Base-by-base conservation (phyloP, 2,113 vertebrate genomes). In the Rhagologus leucostigma region DNA sequence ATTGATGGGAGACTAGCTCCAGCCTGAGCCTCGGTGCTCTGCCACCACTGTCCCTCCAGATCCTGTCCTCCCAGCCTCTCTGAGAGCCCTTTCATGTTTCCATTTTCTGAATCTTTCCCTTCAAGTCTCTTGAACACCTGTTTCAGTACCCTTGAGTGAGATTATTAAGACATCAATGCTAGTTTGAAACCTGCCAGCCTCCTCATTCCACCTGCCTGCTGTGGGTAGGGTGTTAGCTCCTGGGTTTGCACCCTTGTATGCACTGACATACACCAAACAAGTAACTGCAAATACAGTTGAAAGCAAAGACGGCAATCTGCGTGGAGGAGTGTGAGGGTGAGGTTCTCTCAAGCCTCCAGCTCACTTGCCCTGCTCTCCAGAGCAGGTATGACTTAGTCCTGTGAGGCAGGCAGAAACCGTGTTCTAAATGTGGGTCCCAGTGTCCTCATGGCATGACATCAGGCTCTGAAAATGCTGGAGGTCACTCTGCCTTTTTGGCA, bases 181-280 rank as follows among this genome's bases (percentile, higher is more conserved):
- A 16, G 9, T 35, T 56, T 79, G 35, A 73, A 59, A 70, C 15
- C 42, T 60, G 3, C 20, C 67, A 71, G 42, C 7, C 14, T 77
- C 19, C 55, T 81, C 71, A 44, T 89, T 55, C 29, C 33, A 55
- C 23, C 65, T 78, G 24, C 37, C 19, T 77, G 52, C 39, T 70
- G 26, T 37, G 21, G 6, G 27, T 1, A 37, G 53, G 20, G 9
- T 67, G 17, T 55, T 47, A 78, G 11, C 11, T 81, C 42, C 80
- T 17, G 15, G 11, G 30, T 84, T 50, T 32, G 49, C 7, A 39
- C 32, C 3, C 0, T 29, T 60, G 26, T 18, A 32, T 0, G 0
- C 32, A 10, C 13, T 77, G 37, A 37, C 23, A 39, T 1, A 7
- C 21, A 60, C 3, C n/a, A 87, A 88, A 56, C 8, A 17, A 62